These are phyloP conservation scores for Pleuronectes platessa DNA, from an alignment of 2,113 vertebrate genomes.

Conservation along the genomic window DNA sequence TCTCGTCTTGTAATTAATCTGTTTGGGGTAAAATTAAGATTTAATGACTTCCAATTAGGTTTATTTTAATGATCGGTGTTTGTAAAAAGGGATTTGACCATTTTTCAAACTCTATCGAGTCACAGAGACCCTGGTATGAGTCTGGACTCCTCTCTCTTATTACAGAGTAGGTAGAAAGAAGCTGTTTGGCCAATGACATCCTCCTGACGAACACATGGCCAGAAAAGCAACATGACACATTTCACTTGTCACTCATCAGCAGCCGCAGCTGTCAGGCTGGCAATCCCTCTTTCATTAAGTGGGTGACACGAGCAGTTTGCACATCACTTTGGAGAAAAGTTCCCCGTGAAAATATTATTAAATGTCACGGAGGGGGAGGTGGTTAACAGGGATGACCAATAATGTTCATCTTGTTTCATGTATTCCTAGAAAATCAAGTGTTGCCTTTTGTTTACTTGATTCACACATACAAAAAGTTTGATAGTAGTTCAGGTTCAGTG, in stretches of 20 bases:
- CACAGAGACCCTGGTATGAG: neutral
- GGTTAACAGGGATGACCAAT: neutral
- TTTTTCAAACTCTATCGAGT: neutral
- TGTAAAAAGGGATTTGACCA: neutral
- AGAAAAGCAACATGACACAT: constrained; percentile 72
- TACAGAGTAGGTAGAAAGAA: constrained; percentile 51
- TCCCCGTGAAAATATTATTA: constrained; percentile 52
- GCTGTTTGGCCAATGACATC: constrained; percentile 66
- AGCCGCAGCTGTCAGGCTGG: constrained; percentile 65
- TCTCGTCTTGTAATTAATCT: constrained; percentile 9
- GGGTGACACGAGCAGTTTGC: constrained; percentile 58
- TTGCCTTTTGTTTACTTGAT: neutral
- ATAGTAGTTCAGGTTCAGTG: neutral
- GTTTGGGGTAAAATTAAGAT: neutral
- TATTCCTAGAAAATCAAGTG: neutral
- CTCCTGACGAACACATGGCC: constrained; percentile 72
- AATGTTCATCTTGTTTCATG: constrained; percentile 11
- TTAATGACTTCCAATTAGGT: neutral
- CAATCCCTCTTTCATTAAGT: constrained; percentile 77
- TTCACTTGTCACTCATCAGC: constrained; percentile 80
- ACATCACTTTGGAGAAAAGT: constrained; percentile 64
- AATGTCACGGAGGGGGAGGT: constrained; percentile 33
- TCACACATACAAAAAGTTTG: neutral
- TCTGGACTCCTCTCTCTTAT: constrained; percentile 32
- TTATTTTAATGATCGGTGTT: constrained; percentile 14